Evolutionary conservation across 2,113 vertebrate species (phyloP).

Genomic region (Caretta caretta): DNA sequence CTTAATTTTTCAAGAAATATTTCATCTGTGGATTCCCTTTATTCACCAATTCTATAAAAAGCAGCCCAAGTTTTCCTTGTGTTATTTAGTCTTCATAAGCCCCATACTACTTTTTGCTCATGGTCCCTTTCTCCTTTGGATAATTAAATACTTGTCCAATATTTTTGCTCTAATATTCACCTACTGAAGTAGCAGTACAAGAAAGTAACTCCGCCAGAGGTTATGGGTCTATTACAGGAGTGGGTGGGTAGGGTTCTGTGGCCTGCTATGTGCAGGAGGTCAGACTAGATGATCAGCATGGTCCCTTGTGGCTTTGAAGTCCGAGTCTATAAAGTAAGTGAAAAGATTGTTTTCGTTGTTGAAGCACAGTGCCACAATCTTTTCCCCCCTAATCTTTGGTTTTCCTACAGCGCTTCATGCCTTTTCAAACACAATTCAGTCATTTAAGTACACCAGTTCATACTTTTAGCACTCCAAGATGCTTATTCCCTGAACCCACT

Average conservation of each 20-base stretch:
- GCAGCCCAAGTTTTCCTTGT: background rate
- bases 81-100: background rate
- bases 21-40: background rate
- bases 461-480: background rate
- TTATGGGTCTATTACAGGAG: background rate
- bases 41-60: background rate
- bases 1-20: background rate
- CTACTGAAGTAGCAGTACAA: background rate
- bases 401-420: background rate
- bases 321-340: background rate
- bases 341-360: background rate
- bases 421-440: background rate
- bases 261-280: background rate
- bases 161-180: background rate
- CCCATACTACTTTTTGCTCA: background rate
- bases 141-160: background rate
- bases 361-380: background rate
- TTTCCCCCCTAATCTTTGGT: background rate
- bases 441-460: background rate
- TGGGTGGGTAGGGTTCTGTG: background rate
- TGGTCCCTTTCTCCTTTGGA: background rate
- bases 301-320: background rate
- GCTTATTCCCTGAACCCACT: background rate
- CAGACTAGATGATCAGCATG: background rate
- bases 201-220: background rate